Conservation (phyloP, 2,888 invertebrate genomes). For the Trichogramma evanescens region DNA sequence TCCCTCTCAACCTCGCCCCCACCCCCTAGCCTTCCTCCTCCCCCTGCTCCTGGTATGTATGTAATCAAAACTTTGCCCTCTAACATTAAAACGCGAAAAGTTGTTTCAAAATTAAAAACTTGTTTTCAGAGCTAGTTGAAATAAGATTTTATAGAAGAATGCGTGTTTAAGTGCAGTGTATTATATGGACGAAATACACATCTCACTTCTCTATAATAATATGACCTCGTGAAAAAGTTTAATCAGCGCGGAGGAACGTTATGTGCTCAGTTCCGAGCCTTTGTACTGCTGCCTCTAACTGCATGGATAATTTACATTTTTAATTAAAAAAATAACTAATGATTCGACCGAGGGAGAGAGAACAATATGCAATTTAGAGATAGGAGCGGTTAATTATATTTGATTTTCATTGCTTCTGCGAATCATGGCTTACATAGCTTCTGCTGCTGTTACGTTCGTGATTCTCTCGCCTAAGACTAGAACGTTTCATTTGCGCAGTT, state of each 20-base stretch:
- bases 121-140: slow-evolving; percentile 19
- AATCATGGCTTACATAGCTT: slow-evolving; percentile 3
- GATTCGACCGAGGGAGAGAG: no score
- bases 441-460: slow-evolving; percentile 1
- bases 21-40: no score
- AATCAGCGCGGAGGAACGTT: slow-evolving; percentile 4
- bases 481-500: no score
- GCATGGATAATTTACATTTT: no score
- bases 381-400: no score
- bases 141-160: slow-evolving; percentile 21
- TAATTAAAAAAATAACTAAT: no score
- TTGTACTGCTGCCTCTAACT: no score
- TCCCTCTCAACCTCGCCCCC: not conserved
- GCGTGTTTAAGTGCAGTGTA: not conserved
- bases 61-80: slow-evolving; percentile 22
- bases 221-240: slow-evolving; percentile 17
- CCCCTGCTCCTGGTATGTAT: not conserved
- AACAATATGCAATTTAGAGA: no score
- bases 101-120: slow-evolving; percentile 24
- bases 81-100: slow-evolving; percentile 20
- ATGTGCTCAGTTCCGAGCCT: not conserved
- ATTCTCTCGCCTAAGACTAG: not conserved
- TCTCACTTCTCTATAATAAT: not conserved
- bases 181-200: no score
- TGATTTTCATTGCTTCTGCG: no score